Evolutionary conservation across 2,113 vertebrate genomes (phyloP).

Genomic region (Psittacara wagleri): DNA sequence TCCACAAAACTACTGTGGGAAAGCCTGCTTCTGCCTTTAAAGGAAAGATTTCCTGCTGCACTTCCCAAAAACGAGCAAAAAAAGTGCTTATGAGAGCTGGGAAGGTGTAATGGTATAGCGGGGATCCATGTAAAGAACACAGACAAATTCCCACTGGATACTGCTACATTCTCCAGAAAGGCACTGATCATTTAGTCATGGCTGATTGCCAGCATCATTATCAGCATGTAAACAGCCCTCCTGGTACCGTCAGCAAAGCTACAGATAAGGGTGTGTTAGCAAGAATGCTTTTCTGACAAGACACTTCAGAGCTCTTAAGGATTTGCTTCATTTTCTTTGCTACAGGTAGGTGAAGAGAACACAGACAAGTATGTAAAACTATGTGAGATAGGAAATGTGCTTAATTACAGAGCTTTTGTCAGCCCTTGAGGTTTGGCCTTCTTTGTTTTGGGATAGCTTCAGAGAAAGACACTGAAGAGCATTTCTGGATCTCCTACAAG

Average conservation of each 20-base stretch:
- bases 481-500: background rate
- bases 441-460: background rate
- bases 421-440: background rate
- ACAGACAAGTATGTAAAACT: background rate
- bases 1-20: background rate
- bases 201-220: background rate
- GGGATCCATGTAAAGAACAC: background rate
- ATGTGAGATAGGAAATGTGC: background rate
- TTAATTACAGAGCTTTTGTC: background rate
- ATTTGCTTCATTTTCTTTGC: background rate
- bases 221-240: background rate
- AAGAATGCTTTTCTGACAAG: background rate
- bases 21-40: background rate
- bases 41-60: background rate
- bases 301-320: background rate
- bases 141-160: background rate
- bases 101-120: background rate
- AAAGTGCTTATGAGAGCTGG: background rate
- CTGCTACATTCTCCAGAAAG: background rate
- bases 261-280: background rate
- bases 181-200: accelerated
- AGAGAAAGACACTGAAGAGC: background rate
- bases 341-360: background rate
- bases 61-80: background rate
- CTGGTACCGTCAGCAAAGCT: background rate